Percentiles rank a stretch among this genome's conserved stretches.
Conservation (phyloP, 2,113 vertebrate genomes). For the Aix galericulata region DNA sequence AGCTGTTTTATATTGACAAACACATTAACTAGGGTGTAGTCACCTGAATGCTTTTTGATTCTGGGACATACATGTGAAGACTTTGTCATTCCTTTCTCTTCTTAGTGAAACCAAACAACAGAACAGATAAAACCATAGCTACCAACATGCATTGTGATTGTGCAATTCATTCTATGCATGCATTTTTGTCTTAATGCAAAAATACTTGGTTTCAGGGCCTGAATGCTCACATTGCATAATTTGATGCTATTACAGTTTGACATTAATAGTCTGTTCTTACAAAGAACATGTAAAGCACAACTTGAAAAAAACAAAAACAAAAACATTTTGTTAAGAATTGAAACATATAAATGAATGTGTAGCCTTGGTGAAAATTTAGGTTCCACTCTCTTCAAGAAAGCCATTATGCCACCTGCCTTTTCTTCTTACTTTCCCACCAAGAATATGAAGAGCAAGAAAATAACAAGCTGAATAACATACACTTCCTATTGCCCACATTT, state of each 20-base stretch:
- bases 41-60: background rate
- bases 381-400: background rate
- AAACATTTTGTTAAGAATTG: background rate
- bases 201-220: background rate
- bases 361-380: background rate
- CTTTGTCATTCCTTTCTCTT: background rate
- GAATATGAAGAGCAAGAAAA: background rate
- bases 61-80: background rate
- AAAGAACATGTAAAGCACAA: background rate
- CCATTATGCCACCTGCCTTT: background rate
- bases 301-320: background rate
- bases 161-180: background rate
- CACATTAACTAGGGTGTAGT: background rate
- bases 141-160: background rate
- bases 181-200: background rate
- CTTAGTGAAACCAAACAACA: background rate
- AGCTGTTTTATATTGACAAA: background rate
- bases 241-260: constrained; percentile 10
- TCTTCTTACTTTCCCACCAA: background rate
- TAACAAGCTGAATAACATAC: background rate
- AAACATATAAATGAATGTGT: background rate
- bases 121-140: background rate
- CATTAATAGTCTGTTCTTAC: constrained; percentile 8
- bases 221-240: background rate
- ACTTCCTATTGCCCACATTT: background rate